Evolutionary conservation across 2,113 vertebrate genomes (phyloP).

Genomic region (Zosterops lateralis): DNA sequence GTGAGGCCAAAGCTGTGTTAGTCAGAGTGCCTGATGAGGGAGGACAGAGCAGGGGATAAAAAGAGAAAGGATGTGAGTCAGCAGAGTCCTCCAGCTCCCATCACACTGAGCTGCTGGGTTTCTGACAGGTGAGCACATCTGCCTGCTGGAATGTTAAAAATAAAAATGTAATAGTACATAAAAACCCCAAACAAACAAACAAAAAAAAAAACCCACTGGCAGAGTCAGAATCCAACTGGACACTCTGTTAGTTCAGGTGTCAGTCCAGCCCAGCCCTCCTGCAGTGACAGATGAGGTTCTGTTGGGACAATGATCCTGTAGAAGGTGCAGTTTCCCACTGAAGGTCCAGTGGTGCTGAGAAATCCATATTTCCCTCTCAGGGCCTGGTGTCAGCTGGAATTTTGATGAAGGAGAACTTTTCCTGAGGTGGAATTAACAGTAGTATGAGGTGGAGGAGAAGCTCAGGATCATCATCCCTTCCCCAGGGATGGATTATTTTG

Average conservation of each 20-base stretch:
- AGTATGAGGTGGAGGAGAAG: neutral
- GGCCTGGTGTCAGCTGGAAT: neutral
- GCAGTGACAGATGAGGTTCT: no score
- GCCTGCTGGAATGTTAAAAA: neutral
- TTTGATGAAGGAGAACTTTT: neutral
- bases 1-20: neutral
- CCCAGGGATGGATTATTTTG: neutral
- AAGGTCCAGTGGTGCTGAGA: neutral
- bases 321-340: no score
- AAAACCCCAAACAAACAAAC: no score
- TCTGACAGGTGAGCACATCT: neutral
- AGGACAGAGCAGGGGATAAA: neutral
- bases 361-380: neutral
- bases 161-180: no score
- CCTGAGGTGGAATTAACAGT: neutral
- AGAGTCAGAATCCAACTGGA: no score
- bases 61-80: neutral
- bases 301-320: no score
- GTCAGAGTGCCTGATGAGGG: neutral
- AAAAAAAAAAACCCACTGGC: no score
- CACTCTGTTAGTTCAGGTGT: no score
- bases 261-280: no score
- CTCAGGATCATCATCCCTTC: neutral
- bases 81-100: neutral
- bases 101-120: neutral